These are phyloP conservation scores for Heliconius melpomene DNA, from an alignment of 1,140 invertebrate genomes.

Conservation along the genomic window DNA sequence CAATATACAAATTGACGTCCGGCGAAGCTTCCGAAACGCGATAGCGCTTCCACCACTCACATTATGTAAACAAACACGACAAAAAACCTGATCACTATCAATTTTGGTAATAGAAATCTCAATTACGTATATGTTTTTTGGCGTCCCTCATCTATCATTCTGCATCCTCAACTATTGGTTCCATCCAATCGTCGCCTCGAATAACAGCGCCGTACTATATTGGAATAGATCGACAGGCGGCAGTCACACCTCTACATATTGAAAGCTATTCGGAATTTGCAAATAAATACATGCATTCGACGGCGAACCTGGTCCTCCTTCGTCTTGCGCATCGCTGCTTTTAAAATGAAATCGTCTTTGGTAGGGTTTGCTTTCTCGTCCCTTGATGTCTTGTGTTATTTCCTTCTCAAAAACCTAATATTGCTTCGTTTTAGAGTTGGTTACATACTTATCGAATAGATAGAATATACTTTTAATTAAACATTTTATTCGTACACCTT, in stretches of 20 bases:
- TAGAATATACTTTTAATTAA: no score
- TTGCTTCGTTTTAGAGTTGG: neutral
- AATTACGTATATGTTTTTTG: conserved; percentile 58
- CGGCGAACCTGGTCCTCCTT: conserved; percentile 45
- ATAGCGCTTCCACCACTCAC: conserved; percentile 74
- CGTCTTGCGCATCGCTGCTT: conserved; percentile 66
- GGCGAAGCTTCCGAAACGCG: conserved; percentile 74
- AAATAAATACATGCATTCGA: conserved; percentile 77
- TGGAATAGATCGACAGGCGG: conserved; percentile 75
- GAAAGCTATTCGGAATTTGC: conserved; percentile 79
- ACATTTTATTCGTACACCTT: no score
- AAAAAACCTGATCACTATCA: conserved; percentile 69
- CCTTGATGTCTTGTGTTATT: neutral
- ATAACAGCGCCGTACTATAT: conserved; percentile 70
- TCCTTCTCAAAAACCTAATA: neutral
- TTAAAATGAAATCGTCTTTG: conserved; percentile 78
- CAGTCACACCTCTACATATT: conserved; percentile 75
- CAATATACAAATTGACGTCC: conserved; percentile 81
- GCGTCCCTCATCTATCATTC: conserved; percentile 37
- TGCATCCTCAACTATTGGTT: conserved; percentile 44
- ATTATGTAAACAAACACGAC: conserved; percentile 78
- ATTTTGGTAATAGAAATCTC: conserved; percentile 80
- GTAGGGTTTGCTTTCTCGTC: conserved; percentile 18
- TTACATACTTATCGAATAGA: no score
- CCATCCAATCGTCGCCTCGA: conserved; percentile 62